Conservation (phyloP, 2,113 vertebrate species). For the Myiozetetes cayanensis region DNA sequence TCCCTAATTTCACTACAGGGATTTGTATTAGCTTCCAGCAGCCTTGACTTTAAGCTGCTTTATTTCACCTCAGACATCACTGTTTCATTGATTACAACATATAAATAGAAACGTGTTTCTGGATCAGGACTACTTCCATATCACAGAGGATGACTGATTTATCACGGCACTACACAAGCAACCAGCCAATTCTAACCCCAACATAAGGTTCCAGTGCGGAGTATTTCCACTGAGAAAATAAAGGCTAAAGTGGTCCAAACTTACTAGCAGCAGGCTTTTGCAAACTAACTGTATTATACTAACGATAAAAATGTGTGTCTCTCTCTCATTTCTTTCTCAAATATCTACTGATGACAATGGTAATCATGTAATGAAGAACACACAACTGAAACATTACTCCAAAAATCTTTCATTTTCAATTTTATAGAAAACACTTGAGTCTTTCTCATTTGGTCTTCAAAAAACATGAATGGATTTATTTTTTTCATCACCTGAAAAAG, state of each 20-base stretch:
- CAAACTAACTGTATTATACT: not conserved
- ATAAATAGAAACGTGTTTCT: not conserved
- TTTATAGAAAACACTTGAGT: not conserved
- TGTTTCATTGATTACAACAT: not conserved
- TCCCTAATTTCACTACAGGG: not conserved
- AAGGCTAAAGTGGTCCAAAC: not conserved
- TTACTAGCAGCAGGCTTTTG: not conserved
- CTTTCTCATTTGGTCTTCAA: not conserved
- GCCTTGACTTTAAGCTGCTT: not conserved
- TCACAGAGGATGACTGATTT: accelerated
- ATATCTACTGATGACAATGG: not conserved
- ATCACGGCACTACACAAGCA: not conserved
- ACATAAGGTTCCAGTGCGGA: not conserved
- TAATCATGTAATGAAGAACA: not conserved
- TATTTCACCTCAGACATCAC: not conserved
- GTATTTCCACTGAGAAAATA: not conserved
- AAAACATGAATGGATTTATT: not conserved
- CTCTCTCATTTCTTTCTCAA: not conserved
- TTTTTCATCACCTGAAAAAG: not conserved
- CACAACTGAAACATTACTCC: not conserved
- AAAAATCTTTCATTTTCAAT: not conserved
- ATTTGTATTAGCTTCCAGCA: not conserved
- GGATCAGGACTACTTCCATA: not conserved
- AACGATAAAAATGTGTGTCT: not conserved
- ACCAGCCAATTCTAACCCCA: not conserved